Conservation (phyloP, 2,113 vertebrate species). For the Crotalus helleri region DNA sequence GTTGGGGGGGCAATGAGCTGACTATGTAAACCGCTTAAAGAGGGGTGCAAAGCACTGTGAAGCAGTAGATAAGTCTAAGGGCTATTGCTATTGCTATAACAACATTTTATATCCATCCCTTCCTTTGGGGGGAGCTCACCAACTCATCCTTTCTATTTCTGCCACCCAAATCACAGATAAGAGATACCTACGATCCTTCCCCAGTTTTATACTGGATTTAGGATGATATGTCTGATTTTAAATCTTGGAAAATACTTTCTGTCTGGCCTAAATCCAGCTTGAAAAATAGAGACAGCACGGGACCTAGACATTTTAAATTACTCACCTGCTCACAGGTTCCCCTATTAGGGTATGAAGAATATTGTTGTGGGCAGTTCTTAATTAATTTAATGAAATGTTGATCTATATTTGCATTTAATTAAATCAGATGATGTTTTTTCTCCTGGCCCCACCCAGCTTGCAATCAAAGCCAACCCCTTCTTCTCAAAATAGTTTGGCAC, state of each 20-base stretch:
- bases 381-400: neutral
- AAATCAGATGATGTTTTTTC: neutral
- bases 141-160: neutral
- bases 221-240: neutral
- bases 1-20: no score
- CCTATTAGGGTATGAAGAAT: neutral
- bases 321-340: neutral
- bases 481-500: neutral
- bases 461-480: neutral
- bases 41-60: no score
- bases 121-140: neutral
- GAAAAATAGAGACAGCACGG: neutral
- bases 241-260: neutral
- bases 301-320: neutral
- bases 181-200: neutral
- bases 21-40: no score
- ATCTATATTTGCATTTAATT: neutral
- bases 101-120: neutral
- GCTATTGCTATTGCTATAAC: neutral
- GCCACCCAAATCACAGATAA: neutral
- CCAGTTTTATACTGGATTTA: no score
- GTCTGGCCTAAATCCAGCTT: neutral
- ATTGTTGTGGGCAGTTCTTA: neutral
- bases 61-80: no score
- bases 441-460: neutral